These are phyloP conservation scores for Brachionus manjavacas DNA, from an alignment of 1,140 invertebrate species.

Conservation along the genomic window DNA sequence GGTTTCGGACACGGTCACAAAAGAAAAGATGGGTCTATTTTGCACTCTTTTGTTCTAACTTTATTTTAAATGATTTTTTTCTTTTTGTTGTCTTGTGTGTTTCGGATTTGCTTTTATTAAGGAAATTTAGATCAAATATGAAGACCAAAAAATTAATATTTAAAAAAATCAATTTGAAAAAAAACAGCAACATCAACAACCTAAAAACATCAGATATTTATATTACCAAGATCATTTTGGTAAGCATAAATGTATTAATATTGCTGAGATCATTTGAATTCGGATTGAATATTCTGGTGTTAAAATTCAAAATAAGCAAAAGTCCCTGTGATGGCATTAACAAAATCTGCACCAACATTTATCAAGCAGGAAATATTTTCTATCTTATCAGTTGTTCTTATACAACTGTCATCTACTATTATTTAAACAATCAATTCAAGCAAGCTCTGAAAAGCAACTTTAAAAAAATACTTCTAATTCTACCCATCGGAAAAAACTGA, in stretches of 20 bases:
- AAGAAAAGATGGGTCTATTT: not conserved
- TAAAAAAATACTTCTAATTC: no score
- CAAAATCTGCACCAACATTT: constrained; percentile 2
- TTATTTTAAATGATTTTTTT: not conserved
- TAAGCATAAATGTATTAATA: not conserved
- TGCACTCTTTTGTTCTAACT: not conserved
- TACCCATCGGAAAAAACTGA: no score
- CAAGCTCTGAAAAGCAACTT: no score
- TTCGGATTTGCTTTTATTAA: not conserved
- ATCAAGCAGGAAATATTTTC: not conserved
- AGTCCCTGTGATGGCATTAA: not conserved
- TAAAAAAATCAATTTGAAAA: not conserved
- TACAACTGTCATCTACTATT: not conserved
- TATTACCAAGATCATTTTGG: not conserved
- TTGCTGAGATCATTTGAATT: not conserved
- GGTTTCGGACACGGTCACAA: no score
- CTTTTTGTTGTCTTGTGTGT: not conserved
- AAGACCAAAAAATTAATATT: not conserved
- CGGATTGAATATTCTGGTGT: not conserved
- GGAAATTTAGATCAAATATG: not conserved
- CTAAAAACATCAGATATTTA: no score
- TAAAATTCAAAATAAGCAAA: not conserved
- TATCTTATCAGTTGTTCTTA: not conserved
- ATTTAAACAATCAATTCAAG: not conserved
- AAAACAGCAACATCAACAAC: not conserved